These are phyloP conservation scores for Brachypteracias leptosomus DNA, from an alignment of 2,113 vertebrate genomes.

Conservation along the genomic window DNA sequence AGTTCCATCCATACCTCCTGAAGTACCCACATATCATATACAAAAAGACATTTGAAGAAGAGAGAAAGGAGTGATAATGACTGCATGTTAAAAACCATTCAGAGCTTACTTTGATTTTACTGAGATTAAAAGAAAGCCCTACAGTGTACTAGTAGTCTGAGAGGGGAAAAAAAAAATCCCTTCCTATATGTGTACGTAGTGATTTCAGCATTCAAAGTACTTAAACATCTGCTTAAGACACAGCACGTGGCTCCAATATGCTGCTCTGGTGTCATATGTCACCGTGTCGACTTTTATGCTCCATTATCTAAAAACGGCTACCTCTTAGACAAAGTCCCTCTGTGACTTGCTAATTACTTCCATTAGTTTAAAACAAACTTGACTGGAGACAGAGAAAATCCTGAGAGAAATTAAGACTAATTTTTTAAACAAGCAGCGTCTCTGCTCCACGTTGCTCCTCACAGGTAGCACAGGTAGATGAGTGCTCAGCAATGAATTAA, in stretches of 20 bases:
- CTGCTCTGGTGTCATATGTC: slow-evolving; percentile 60
- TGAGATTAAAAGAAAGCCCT: slow-evolving; percentile 35
- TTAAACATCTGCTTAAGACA: slow-evolving; percentile 70
- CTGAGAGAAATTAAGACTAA: slow-evolving; percentile 47
- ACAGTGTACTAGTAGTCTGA: neutral
- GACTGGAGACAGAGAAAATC: slow-evolving; percentile 53
- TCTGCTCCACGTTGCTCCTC: neutral
- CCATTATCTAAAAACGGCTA: slow-evolving; percentile 67
- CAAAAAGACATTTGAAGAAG: neutral
- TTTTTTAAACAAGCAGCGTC: neutral
- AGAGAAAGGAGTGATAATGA: neutral
- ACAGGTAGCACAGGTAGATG: neutral
- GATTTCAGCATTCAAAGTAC: slow-evolving; percentile 41
- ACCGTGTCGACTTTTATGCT: slow-evolving; percentile 65
- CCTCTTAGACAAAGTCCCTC: slow-evolving; percentile 39
- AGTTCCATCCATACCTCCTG: neutral
- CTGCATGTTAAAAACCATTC: neutral
- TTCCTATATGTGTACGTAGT: neutral
- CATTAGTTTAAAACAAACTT: slow-evolving; percentile 70
- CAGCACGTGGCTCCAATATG: slow-evolving; percentile 35
- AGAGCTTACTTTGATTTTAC: slow-evolving; percentile 30
- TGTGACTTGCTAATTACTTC: slow-evolving; percentile 63
- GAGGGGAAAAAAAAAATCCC: neutral
- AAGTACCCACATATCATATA: neutral
- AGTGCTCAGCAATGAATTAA: neutral